A percentile compares a stretch with the other conserved stretches of the same genome.
Conservation (phyloP, 2,113 vertebrate species). For the Nasalis larvatus region DNA sequence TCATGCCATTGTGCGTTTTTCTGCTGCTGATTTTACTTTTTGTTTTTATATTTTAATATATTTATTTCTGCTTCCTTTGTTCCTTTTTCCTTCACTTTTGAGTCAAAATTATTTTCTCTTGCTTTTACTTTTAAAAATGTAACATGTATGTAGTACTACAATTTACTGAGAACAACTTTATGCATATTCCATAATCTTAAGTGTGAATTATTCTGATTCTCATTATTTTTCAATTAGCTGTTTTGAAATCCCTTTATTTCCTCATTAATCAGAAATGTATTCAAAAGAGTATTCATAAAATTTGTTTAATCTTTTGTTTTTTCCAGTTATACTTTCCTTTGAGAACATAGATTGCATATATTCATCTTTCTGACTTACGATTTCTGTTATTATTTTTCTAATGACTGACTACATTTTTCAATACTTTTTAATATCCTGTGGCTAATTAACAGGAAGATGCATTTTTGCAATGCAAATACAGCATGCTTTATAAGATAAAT, state of each 20-base stretch:
- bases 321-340: not conserved
- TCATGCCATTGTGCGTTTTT: not conserved
- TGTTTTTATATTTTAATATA: not conserved
- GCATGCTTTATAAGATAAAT: not conserved
- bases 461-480: not conserved
- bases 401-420: not conserved
- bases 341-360: not conserved
- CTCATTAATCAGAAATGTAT: constrained; percentile 36
- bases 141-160: not conserved
- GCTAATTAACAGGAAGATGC: not conserved
- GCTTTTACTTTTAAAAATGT: not conserved
- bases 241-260: constrained; percentile 2
- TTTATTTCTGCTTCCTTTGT: constrained; percentile 12
- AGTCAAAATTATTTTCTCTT: not conserved
- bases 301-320: constrained; percentile 25
- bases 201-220: not conserved
- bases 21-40: not conserved
- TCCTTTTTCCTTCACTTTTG: not conserved
- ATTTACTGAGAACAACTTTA: constrained; percentile 11
- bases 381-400: not conserved
- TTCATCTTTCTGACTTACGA: not conserved
- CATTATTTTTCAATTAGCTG: not conserved
- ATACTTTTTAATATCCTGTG: not conserved
- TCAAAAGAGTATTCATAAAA: not conserved
- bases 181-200: constrained; percentile 1